A percentile compares a stretch with the other conserved stretches of the same genome.
These are phyloP conservation scores for Oreochromis niloticus DNA, from an alignment of 2,113 vertebrate species.

Conservation along the genomic window DNA sequence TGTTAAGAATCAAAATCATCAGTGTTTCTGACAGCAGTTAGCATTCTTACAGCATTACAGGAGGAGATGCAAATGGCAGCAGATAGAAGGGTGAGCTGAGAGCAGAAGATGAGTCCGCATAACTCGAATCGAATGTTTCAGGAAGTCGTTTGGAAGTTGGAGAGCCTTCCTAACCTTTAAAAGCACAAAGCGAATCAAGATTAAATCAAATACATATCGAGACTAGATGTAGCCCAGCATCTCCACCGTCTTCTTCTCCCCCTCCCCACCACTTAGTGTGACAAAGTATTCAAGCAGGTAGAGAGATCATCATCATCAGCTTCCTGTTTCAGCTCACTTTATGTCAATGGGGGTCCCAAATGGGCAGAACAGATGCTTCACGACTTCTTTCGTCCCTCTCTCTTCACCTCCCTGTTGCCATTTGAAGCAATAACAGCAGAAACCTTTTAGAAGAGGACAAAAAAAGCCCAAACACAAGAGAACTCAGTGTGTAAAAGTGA, in stretches of 20 bases:
- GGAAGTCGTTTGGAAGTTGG: background rate
- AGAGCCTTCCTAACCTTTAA: background rate
- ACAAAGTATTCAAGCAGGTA: background rate
- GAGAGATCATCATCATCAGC: background rate
- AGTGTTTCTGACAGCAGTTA: background rate
- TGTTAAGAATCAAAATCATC: background rate
- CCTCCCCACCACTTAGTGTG: background rate
- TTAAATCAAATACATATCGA: background rate
- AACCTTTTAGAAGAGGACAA: constrained; percentile 9
- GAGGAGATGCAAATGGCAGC: background rate
- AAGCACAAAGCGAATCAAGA: constrained; percentile 39
- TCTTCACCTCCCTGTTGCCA: constrained; percentile 28
- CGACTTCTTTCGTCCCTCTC: constrained; percentile 4
- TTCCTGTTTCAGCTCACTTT: background rate
- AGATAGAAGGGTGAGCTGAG: background rate
- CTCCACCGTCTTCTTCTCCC: background rate
- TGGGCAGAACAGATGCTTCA: background rate
- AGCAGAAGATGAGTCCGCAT: background rate
- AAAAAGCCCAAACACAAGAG: constrained; percentile 3
- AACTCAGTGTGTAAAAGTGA: constrained; percentile 53
- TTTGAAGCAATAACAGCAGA: constrained; percentile 64
- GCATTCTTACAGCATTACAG: background rate
- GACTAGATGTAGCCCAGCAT: background rate
- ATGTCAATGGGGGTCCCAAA: background rate
- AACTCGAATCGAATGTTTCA: background rate